phyloP scores from a whole-genome alignment of 2,888 invertebrate species.

The Pterobdella sp. region DNA sequence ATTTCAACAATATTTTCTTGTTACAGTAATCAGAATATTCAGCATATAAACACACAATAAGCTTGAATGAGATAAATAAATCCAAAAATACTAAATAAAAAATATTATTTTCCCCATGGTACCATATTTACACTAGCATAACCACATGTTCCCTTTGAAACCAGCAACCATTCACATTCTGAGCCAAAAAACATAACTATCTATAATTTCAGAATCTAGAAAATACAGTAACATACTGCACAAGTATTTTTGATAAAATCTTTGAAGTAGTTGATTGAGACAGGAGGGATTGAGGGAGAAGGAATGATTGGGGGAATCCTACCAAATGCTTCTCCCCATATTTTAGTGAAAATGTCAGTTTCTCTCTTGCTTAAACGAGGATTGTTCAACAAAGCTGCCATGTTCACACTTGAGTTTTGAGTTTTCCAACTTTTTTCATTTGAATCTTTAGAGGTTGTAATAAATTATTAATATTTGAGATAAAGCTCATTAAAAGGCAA shows the following conservation, averaged over 20 bases:
- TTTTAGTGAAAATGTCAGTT: constrained; percentile 81
- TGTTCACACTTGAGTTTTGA: constrained; percentile 82
- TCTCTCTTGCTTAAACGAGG: constrained; percentile 70
- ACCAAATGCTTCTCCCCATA: constrained; percentile 91
- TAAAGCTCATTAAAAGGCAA: no score
- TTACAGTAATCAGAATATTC: no score
- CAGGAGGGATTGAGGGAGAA: constrained; percentile 73
- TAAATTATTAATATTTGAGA: no score
- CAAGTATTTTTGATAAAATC: constrained; percentile 68
- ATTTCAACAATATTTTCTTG: no score
- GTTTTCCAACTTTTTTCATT: constrained; percentile 63
- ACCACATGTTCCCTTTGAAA: no score
- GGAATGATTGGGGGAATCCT: constrained; percentile 71
- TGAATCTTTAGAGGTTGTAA: no score
- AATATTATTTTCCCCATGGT: no score
- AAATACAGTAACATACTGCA: constrained; percentile 43
- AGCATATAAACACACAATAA: no score
- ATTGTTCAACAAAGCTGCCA: constrained; percentile 90
- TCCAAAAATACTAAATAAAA: no score
- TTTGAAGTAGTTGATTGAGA: constrained; percentile 75
- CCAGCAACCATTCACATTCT: no score
- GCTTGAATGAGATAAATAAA: no score
- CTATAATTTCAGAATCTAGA: neutral
- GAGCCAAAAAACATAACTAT: constrained; percentile 19
- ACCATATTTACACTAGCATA: no score